phyloP scores from a whole-genome alignment of 2,888 invertebrate genomes.

The Silvanus unidentatus region DNA sequence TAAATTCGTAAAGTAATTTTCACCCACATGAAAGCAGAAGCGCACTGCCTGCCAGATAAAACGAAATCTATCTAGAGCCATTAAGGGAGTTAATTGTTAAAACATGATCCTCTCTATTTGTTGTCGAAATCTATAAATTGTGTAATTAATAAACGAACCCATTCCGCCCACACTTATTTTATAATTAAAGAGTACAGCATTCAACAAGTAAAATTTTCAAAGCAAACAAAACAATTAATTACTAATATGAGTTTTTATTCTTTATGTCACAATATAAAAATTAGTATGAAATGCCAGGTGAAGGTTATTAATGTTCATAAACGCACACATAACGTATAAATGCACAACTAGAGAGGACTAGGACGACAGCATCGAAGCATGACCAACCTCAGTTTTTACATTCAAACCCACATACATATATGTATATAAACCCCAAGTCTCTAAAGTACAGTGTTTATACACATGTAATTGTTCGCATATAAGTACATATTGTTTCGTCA shows the following conservation, averaged over 20 bases:
- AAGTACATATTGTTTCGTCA: slow-evolving; percentile 21
- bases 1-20: too few relatives aligned
- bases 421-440: background rate
- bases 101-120: too few relatives aligned
- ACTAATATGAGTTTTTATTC: background rate
- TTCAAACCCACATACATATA: slow-evolving; percentile 12
- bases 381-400: slow-evolving; percentile 13
- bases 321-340: background rate
- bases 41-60: too few relatives aligned
- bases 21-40: too few relatives aligned
- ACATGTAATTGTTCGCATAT: slow-evolving; percentile 19
- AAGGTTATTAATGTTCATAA: slow-evolving; percentile 13
- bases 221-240: slow-evolving; percentile 4
- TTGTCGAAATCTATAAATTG: too few relatives aligned
- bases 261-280: slow-evolving; percentile 8
- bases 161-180: too few relatives aligned
- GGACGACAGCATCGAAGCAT: slow-evolving; percentile 18
- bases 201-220: too few relatives aligned
- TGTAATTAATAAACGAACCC: too few relatives aligned
- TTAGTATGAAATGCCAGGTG: slow-evolving; percentile 16
- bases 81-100: too few relatives aligned
- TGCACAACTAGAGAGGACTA: slow-evolving; percentile 17
- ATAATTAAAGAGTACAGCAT: too few relatives aligned
- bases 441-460: slow-evolving; percentile 21
- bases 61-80: too few relatives aligned